Percentiles rank a stretch among this genome's conserved stretches.
Evolutionary conservation across 2,113 vertebrate species (phyloP).

Genomic region (Ammodytes dubius): DNA sequence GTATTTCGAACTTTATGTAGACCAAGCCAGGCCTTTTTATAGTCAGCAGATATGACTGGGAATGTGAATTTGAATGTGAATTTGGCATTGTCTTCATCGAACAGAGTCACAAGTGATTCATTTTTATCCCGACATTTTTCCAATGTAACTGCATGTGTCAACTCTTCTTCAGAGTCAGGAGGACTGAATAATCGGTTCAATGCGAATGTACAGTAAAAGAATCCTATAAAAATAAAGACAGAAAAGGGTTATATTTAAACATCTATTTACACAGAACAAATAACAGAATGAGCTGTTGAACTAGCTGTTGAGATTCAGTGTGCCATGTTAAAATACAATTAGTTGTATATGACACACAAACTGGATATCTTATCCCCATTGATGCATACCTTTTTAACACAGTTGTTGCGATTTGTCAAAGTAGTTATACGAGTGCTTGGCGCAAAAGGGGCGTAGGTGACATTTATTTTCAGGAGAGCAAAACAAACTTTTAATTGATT

Average conservation of each 20-base stretch:
- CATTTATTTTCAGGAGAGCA: too few species aligned
- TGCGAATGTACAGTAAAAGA: slow-evolving; percentile 21
- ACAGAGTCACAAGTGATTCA: slow-evolving; percentile 49
- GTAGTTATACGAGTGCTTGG: background rate
- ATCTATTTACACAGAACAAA: background rate
- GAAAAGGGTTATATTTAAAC: background rate
- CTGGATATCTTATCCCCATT: background rate
- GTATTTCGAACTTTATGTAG: fast-evolving
- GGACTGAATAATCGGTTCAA: fast-evolving
- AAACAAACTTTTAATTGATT: too few species aligned
- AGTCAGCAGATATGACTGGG: too few species aligned
- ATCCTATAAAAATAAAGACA: slow-evolving; percentile 43
- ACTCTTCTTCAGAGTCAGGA: fast-evolving
- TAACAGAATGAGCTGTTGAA: too few species aligned
- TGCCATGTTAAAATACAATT: background rate
- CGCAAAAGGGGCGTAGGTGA: too few species aligned
- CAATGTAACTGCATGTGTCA: fast-evolving
- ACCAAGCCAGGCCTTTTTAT: slow-evolving; percentile 53
- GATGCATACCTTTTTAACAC: background rate
- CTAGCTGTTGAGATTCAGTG: background rate
- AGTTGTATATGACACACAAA: too few species aligned
- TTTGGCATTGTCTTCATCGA: slow-evolving; percentile 34
- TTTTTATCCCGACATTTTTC: fast-evolving
- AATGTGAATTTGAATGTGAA: background rate
- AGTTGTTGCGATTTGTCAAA: background rate